Conservation (phyloP, 2,888 invertebrate genomes). For the Rapana venosa region DNA sequence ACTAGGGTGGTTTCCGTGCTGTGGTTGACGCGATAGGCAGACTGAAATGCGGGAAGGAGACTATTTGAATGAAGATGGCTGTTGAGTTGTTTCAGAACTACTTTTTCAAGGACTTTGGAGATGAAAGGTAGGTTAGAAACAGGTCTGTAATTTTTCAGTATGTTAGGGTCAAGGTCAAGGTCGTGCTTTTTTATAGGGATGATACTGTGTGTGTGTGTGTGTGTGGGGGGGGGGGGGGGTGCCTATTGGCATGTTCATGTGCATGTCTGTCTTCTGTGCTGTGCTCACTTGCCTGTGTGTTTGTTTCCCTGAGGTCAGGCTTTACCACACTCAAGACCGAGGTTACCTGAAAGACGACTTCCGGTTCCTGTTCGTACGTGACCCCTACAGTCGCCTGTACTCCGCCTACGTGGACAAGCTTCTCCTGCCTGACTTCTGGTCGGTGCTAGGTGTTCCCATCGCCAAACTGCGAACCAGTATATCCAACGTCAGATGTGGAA, state of each 20-base stretch:
- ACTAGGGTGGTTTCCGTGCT: no score
- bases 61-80: no score
- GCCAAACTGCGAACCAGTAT: no score
- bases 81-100: no score
- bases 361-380: conserved; percentile 46
- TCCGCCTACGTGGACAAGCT: conserved; percentile 52
- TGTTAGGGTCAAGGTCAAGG: no score
- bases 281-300: background rate
- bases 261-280: background rate
- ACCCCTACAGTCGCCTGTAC: conserved; percentile 49
- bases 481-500: conserved; percentile 15
- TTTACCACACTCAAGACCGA: background rate
- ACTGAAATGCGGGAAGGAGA: no score
- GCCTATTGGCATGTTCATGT: background rate
- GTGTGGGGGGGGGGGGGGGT: background rate
- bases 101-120: no score
- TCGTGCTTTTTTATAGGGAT: no score
- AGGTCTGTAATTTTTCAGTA: no score
- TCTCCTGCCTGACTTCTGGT: conserved; percentile 49
- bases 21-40: no score
- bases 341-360: background rate
- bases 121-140: no score
- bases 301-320: background rate
- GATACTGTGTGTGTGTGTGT: conserved; percentile 22
- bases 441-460: background rate